phyloP scores from a whole-genome alignment of 2,797 vertebrate species.

The Gallinago solitaria region DNA sequence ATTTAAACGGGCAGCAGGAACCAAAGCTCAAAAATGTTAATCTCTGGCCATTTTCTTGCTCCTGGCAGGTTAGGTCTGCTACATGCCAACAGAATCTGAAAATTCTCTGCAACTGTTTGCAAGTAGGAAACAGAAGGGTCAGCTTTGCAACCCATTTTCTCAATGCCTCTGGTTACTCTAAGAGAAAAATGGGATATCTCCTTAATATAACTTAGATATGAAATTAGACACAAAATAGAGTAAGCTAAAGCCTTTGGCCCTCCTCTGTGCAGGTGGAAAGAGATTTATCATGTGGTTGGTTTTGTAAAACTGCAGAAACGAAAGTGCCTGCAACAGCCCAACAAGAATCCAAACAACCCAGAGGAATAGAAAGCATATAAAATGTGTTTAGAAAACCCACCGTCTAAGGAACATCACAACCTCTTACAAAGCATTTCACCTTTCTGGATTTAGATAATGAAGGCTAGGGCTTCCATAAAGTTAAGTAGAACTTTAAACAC shows the following conservation, averaged over 20 bases:
- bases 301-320: neutral
- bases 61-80: neutral
- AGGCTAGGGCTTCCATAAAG: no score
- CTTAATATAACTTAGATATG: neutral
- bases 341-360: neutral
- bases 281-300: neutral
- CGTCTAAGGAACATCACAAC: neutral
- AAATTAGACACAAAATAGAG: neutral
- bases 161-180: neutral
- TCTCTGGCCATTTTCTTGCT: conserved; percentile 1
- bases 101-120: neutral
- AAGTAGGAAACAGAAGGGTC: neutral
- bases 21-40: neutral
- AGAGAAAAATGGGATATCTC: neutral
- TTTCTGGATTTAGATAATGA: neutral
- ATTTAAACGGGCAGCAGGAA: neutral
- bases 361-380: neutral
- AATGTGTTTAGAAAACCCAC: neutral
- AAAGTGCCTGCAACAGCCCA: neutral
- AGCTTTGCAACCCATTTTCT: neutral
- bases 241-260: neutral
- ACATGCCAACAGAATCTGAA: neutral
- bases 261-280: neutral
- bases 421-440: neutral
- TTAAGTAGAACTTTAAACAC: neutral